phyloP scores from a whole-genome alignment of 1,140 invertebrate genomes.

The Planococcus citri region DNA sequence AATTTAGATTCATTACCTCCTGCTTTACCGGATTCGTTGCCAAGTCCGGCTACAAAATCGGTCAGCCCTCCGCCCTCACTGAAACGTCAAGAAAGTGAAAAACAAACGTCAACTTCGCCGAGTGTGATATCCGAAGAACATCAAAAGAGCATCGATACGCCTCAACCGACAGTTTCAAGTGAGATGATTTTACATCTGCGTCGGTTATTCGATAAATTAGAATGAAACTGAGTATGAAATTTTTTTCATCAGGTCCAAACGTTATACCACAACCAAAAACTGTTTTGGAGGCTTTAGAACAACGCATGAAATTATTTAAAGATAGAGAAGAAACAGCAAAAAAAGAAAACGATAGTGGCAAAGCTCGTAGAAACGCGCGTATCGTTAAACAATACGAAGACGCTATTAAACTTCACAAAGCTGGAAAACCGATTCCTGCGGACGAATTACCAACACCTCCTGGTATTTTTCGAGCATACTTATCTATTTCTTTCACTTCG shows the following conservation, averaged over 20 bases:
- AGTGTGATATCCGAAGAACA: not conserved
- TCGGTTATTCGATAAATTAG: no score
- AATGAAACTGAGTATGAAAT: no score
- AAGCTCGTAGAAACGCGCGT: constrained; percentile 72
- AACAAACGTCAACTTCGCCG: not conserved
- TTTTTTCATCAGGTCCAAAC: not conserved
- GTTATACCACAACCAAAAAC: constrained; percentile 37
- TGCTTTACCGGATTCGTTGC: not conserved
- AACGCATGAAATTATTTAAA: constrained; percentile 67
- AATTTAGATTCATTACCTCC: not conserved
- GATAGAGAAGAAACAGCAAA: constrained; percentile 58
- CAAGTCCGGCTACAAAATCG: not conserved
- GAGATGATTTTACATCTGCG: no score
- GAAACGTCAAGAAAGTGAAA: constrained; percentile 4
- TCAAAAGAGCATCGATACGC: no score
- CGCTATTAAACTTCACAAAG: constrained; percentile 65
- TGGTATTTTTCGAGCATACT: constrained; percentile 46
- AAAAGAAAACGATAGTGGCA: constrained; percentile 63
- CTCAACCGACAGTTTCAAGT: no score
- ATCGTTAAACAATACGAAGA: constrained; percentile 91
- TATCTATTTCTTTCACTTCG: not conserved
- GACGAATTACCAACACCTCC: constrained; percentile 85
- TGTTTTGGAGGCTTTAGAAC: constrained; percentile 66
- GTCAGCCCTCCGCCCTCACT: not conserved
- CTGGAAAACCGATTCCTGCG: constrained; percentile 58